phyloP scores from a whole-genome alignment of 2,797 vertebrate genomes.

The Pseudomugil gertrudae region DNA sequence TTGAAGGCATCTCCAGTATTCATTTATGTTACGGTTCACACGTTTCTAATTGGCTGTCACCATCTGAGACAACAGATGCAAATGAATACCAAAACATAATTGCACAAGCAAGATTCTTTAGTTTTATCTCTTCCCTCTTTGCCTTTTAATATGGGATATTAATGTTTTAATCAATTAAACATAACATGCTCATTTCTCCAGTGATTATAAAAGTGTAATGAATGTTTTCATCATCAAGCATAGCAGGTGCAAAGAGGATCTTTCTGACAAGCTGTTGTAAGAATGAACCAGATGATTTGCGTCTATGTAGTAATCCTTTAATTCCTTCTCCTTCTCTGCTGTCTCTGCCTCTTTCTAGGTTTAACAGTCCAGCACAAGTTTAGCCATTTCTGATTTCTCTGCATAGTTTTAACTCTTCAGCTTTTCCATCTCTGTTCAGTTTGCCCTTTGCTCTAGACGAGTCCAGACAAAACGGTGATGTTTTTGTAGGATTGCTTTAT shows the following conservation, averaged over 20 bases:
- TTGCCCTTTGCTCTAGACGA: conserved; percentile 47
- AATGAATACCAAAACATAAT: conserved; percentile 51
- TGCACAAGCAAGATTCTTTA: conserved; percentile 11
- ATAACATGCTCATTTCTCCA: conserved; percentile 27
- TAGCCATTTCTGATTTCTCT: conserved; percentile 14
- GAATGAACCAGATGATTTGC: conserved; percentile 39
- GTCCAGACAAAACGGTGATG: conserved; percentile 32
- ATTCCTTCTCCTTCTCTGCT: not conserved
- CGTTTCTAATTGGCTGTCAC: conserved; percentile 59
- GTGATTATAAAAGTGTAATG: conserved; percentile 29
- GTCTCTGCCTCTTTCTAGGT: not conserved
- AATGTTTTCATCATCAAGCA: conserved; percentile 27
- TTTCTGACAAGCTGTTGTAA: conserved; percentile 29
- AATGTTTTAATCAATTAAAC: conserved; percentile 46
- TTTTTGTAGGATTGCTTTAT: conserved; percentile 49
- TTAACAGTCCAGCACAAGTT: conserved; percentile 1
- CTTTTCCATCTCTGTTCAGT: conserved; percentile 26
- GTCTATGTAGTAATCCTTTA: not conserved
- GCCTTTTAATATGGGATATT: conserved; percentile 30
- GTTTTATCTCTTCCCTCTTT: conserved; percentile 17
- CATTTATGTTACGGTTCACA: conserved; percentile 43
- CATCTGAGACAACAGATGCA: conserved; percentile 50
- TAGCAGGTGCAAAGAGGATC: conserved; percentile 32
- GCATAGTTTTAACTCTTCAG: conserved; percentile 5
- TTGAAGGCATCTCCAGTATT: conserved; percentile 49